Conservation (phyloP, 2,888 invertebrate species). For the Melinaea marsaeus region DNA sequence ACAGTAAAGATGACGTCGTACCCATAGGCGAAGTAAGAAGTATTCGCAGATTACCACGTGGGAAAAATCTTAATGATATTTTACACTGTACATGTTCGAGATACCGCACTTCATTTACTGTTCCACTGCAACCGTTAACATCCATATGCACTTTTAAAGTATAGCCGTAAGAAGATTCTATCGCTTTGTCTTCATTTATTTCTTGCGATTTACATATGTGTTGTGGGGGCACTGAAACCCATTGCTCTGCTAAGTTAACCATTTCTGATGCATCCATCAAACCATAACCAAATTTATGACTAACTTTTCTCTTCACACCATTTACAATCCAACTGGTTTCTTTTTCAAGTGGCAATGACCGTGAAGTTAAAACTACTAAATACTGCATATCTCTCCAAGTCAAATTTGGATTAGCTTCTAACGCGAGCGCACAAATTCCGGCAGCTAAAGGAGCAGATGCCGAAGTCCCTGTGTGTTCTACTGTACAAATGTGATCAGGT, state of each 20-base stretch:
- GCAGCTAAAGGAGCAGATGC: slow-evolving; percentile 97
- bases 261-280: slow-evolving; percentile 97
- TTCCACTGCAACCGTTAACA: slow-evolving; percentile 92
- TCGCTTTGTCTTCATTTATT: slow-evolving; percentile 88
- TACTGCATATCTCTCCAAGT: slow-evolving; percentile 99
- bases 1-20: slow-evolving; percentile 93
- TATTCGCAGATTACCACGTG: slow-evolving; percentile 94
- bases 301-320: slow-evolving; percentile 95
- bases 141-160: slow-evolving; percentile 89
- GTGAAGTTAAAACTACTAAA: slow-evolving; percentile 93
- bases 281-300: slow-evolving; percentile 98
- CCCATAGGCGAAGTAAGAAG: slow-evolving; percentile 94
- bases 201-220: slow-evolving; percentile 97
- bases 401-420: slow-evolving; percentile 94
- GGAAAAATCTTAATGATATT: slow-evolving; percentile 93
- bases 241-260: slow-evolving; percentile 94
- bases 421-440: slow-evolving; percentile 93
- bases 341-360: slow-evolving; percentile 91
- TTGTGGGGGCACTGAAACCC: slow-evolving; percentile 96
- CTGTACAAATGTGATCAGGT: slow-evolving; percentile 93
- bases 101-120: slow-evolving; percentile 91
- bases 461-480: slow-evolving; percentile 94
- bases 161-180: slow-evolving; percentile 85
- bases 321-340: slow-evolving; percentile 96
- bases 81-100: slow-evolving; percentile 99